A percentile compares a stretch with the other conserved stretches of the same genome.
Evolutionary conservation across 1,140 invertebrate species (phyloP).

Genomic region (Asobara japonica): DNA sequence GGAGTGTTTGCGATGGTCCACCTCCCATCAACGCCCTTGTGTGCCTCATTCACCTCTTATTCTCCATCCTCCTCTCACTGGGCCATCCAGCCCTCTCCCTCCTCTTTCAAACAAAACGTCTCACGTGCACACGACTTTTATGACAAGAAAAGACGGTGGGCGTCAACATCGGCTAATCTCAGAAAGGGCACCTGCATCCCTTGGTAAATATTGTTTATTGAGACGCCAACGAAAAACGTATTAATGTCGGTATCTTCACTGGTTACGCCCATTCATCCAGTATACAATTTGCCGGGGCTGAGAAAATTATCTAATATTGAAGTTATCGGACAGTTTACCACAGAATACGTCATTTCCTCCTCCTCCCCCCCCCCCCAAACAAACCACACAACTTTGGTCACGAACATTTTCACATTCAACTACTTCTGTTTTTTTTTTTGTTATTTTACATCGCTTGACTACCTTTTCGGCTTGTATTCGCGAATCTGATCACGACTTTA

Average conservation of each 20-base stretch:
- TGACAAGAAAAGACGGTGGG: constrained; percentile 25
- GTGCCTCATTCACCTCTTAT: constrained; percentile 24
- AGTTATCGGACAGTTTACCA: not conserved
- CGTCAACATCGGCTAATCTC: constrained; percentile 37
- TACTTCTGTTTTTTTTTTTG: no score
- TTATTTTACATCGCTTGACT: no score
- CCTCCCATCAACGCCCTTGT: constrained; percentile 64
- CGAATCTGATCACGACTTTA: no score
- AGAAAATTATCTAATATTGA: not conserved
- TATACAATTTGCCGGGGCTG: not conserved
- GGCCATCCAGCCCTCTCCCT: constrained; percentile 7
- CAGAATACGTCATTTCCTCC: no score
- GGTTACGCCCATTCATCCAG: constrained; percentile 20
- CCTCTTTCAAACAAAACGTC: constrained; percentile 15
- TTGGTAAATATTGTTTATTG: constrained; percentile 61
- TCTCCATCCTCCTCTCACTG: constrained; percentile 5
- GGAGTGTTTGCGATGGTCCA: constrained; percentile 63
- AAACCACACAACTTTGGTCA: no score
- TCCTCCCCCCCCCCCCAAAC: no score
- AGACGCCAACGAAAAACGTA: constrained; percentile 52
- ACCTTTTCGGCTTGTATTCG: no score
- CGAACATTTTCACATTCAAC: no score
- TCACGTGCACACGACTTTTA: constrained; percentile 10
- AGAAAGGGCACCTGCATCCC: constrained; percentile 44
- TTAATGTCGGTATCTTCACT: constrained; percentile 39